Base-by-base conservation (phyloP, 2,797 vertebrate genomes). In the Notoglanidium macrostoma region DNA sequence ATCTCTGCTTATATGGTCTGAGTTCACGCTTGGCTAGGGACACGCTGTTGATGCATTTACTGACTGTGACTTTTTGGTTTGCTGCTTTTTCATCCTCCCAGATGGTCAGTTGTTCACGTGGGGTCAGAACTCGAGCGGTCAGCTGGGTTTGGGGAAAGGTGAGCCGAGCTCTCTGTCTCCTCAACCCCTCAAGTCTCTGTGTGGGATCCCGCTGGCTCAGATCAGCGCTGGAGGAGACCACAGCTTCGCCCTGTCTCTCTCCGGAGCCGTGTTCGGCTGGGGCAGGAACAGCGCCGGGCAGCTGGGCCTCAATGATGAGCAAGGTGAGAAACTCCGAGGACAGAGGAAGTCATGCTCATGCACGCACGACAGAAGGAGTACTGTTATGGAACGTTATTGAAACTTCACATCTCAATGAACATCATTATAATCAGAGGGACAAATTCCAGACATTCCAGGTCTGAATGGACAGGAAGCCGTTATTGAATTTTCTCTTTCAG, bases 81-180 rank as follows among this genome's bases (percentile, higher is more conserved):
- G 19, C 67, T 72, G 26, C 29, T 68, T 63, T 77, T 6, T 55
- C 49, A 21, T 32, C 8, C 32, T 70, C 40, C 88, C 82, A 82
- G 98, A 97, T 70, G 96, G 96, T 85, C 96, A 96, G 59, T 95
- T 99, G 51, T 99, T 97, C 89, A 97, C 97, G 0, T 98, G 97
- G 90, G 98, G 98, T n/a, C 95, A 96, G 74, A 99, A 99, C 95
- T 95, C 95, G 93, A 96, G 96, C 90, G 98, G 98, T 44, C 98
- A 99, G 88, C 96, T 99, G 90, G 98, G 98, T 83, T 97, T 98
- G 0, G 95, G 96, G 88, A 96, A 95, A 91, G 93, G 95, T 86
- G 97, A 96, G 87, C 93, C 90, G 57, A 96, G 94, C 0, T 5
- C 57, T 6, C 23, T 4, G 65, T 90, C 91, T 19, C 96, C 97